Conservation (phyloP, 2,888 invertebrate genomes). For the Eucera pruinosa region DNA sequence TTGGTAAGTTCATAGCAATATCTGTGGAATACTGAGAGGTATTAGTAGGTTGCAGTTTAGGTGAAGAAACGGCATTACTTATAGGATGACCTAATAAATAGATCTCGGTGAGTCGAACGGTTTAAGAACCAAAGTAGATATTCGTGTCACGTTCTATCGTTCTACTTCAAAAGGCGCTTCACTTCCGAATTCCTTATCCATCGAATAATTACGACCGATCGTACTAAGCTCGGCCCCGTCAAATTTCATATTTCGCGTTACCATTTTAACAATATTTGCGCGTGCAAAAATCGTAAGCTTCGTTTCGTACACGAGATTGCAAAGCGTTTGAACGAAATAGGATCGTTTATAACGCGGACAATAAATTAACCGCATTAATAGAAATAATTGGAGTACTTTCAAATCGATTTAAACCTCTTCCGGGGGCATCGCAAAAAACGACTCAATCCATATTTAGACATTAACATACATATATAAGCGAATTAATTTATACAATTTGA, state of each 20-base stretch:
- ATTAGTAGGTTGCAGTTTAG: no score
- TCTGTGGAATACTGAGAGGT: no score
- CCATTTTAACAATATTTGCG: not conserved
- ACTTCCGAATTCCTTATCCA: conserved; percentile 66
- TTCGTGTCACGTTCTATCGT: conserved; percentile 57
- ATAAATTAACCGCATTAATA: not conserved
- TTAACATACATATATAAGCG: not conserved
- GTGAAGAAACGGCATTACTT: no score
- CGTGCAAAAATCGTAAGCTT: not conserved
- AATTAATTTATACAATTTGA: conserved; percentile 15
- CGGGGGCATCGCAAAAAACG: not conserved
- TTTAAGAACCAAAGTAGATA: conserved; percentile 20
- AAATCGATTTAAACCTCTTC: conserved; percentile 2
- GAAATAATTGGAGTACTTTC: not conserved
- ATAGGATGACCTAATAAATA: conserved; percentile 5
- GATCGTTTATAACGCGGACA: no score
- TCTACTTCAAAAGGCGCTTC: conserved; percentile 59
- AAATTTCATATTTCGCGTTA: not conserved
- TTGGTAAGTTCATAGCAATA: no score
- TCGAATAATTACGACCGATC: conserved; percentile 26
- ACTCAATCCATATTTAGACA: not conserved
- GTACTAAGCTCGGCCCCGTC: not conserved
- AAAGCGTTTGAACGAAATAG: not conserved
- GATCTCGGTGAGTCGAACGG: conserved; percentile 2
- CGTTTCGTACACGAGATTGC: no score